Evolutionary conservation across 2,888 invertebrate species (phyloP).

Genomic region (Mythimna impura): DNA sequence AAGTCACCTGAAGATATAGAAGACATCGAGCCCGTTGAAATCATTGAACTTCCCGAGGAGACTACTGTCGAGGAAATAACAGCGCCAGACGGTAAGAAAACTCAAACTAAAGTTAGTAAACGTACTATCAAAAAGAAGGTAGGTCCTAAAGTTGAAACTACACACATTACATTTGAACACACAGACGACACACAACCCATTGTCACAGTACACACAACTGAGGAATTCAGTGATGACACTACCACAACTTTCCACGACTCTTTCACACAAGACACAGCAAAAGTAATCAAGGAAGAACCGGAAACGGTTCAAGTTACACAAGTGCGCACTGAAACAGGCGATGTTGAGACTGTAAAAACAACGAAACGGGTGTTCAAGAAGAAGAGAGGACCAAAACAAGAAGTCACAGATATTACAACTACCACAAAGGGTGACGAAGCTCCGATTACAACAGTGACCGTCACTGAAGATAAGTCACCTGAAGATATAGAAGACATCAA

Average conservation of each 20-base stretch:
- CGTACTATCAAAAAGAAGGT: slow-evolving; percentile 40
- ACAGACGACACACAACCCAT: slow-evolving; percentile 25
- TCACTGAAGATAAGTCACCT: slow-evolving; percentile 24
- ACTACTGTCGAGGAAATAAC: slow-evolving; percentile 6
- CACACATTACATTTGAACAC: slow-evolving; percentile 32
- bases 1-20: not conserved
- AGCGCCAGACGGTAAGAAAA: slow-evolving; percentile 37
- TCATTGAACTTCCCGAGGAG: slow-evolving; percentile 29
- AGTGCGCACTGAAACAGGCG: not conserved
- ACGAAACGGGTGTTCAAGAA: slow-evolving; percentile 48
- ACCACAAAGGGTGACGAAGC: slow-evolving; percentile 9
- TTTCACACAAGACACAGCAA: not conserved
- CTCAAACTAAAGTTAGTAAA: slow-evolving; percentile 16
- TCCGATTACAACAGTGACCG: not conserved
- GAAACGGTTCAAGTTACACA: not conserved
- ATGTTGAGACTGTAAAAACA: slow-evolving; percentile 70
- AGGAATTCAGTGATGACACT: slow-evolving; percentile 24
- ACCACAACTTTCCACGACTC: slow-evolving; percentile 16
- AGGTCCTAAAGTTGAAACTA: slow-evolving; percentile 40
- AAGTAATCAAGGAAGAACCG: slow-evolving; percentile 51
- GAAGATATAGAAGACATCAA: not conserved
- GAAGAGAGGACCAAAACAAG: slow-evolving; percentile 46
- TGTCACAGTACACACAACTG: slow-evolving; percentile 18
- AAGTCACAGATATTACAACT: slow-evolving; percentile 59
- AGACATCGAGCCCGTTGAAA: not conserved